A percentile compares a stretch with the other conserved stretches of the same genome.
phyloP scores from a whole-genome alignment of 92 coral and sea anemone genomes.

The Galaxea fascicularis region DNA sequence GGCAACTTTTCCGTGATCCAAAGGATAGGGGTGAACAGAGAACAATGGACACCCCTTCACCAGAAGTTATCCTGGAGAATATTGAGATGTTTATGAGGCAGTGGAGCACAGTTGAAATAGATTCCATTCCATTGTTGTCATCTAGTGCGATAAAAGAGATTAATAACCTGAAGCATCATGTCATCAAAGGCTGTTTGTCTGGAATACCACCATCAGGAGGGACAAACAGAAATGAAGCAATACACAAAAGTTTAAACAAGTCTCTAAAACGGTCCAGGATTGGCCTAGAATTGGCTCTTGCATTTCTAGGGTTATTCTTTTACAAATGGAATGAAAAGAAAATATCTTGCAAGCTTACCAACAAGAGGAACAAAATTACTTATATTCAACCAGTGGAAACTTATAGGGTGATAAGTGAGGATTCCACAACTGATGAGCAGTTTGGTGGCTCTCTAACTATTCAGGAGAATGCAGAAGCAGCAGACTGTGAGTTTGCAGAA shows the following conservation, averaged over 20 bases:
- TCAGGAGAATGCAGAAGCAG: conserved; percentile 61
- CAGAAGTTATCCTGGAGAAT: conserved; percentile 64
- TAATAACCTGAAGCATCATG: conserved; percentile 51
- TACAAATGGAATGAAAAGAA: conserved; percentile 76
- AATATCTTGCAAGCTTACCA: conserved; percentile 32
- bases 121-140: conserved; percentile 65
- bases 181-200: conserved; percentile 68
- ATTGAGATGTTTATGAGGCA: conserved; percentile 53
- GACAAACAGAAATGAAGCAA: conserved; percentile 70
- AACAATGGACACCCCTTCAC: conserved; percentile 69
- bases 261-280: conserved; percentile 63
- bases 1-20: conserved; percentile 54
- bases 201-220: too few relatives aligned
- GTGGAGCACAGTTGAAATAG: conserved; percentile 56
- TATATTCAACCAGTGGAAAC: conserved; percentile 51
- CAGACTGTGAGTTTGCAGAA: conserved; percentile 66
- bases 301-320: conserved; percentile 57
- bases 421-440: conserved; percentile 29
- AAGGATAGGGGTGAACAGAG: conserved; percentile 55
- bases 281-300: conserved; percentile 52
- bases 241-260: conserved; percentile 65
- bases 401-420: conserved; percentile 21
- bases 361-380: conserved; percentile 1
- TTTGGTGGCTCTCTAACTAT: conserved; percentile 65
- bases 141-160: conserved; percentile 59